phyloP scores from a whole-genome alignment of 2,113 vertebrate species.

The Ptychochromis oligacanthus region DNA sequence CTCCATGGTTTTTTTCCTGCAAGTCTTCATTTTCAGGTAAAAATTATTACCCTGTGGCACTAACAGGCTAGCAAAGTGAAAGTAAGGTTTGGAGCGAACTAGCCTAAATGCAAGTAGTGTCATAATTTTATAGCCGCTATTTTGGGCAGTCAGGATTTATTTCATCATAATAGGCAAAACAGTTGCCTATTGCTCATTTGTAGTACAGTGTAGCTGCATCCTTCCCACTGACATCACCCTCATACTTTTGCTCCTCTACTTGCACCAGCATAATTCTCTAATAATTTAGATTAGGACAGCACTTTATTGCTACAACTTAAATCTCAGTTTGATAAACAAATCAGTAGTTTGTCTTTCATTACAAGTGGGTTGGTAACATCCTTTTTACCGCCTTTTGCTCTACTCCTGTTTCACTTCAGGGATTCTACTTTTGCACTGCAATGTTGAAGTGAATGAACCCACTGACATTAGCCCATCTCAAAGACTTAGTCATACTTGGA shows the following conservation, averaged over 20 bases:
- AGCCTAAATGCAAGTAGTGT: too few relatives aligned
- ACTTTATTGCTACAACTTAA: background rate
- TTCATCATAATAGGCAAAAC: too few relatives aligned
- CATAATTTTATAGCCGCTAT: too few relatives aligned
- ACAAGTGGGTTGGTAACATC: background rate
- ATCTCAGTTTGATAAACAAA: background rate
- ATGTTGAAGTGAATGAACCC: conserved; percentile 32
- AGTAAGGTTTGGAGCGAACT: too few relatives aligned
- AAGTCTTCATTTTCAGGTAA: background rate
- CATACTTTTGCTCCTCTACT: background rate
- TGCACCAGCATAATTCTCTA: background rate
- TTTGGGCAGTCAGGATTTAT: too few relatives aligned
- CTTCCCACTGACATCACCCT: background rate
- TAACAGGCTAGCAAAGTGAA: too few relatives aligned
- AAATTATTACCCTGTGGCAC: too few relatives aligned
- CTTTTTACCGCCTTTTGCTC: background rate
- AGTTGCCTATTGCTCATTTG: too few relatives aligned
- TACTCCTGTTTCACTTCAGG: background rate
- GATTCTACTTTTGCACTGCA: conserved; percentile 8
- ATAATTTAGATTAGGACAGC: background rate
- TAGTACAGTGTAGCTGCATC: too few relatives aligned
- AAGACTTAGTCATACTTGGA: conserved; percentile 5
- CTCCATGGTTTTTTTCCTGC: background rate
- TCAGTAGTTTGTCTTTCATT: background rate
- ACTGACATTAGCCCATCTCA: conserved; percentile 23